Evolutionary conservation across 2,888 invertebrate genomes (phyloP).

Genomic region (Pharmacophagus antenor): DNA sequence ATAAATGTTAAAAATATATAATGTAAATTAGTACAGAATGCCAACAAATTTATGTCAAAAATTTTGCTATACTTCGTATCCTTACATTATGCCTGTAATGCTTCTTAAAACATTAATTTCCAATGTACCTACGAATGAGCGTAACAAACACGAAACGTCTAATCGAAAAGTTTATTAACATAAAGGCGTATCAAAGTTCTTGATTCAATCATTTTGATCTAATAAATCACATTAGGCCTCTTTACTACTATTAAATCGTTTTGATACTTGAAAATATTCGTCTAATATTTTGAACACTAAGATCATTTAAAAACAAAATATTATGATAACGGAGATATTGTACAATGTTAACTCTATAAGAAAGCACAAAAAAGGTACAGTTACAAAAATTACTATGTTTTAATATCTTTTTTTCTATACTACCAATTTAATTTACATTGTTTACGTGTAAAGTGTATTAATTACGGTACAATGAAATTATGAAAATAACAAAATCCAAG

Average conservation of each 20-base stretch:
- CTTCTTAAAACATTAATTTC: not conserved
- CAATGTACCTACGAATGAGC: constrained; percentile 4
- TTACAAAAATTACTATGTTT: too few species aligned
- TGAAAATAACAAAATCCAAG: not conserved
- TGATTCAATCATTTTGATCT: constrained; percentile 59
- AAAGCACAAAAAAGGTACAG: too few species aligned
- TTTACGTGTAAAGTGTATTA: not conserved
- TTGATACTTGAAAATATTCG: constrained; percentile 43
- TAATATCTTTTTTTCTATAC: too few species aligned
- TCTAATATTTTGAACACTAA: not conserved
- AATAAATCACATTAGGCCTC: constrained; percentile 58
- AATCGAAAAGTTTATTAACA: constrained; percentile 45
- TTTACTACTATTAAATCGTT: constrained; percentile 34
- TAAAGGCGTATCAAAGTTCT: constrained; percentile 52
- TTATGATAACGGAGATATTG: too few species aligned
- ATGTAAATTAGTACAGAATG: too few species aligned
- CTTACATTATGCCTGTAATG: not conserved
- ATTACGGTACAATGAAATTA: not conserved
- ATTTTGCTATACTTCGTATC: not conserved
- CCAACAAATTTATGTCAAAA: too few species aligned
- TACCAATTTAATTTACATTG: not conserved
- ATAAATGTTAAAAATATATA: too few species aligned
- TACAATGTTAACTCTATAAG: too few species aligned
- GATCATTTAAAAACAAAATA: not conserved
- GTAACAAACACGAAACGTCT: constrained; percentile 33